Evolutionary conservation across 2,888 invertebrate species (phyloP), one percentile per base, ranked within the genome.

Genomic region (Taphrorychus bicolor): DNA sequence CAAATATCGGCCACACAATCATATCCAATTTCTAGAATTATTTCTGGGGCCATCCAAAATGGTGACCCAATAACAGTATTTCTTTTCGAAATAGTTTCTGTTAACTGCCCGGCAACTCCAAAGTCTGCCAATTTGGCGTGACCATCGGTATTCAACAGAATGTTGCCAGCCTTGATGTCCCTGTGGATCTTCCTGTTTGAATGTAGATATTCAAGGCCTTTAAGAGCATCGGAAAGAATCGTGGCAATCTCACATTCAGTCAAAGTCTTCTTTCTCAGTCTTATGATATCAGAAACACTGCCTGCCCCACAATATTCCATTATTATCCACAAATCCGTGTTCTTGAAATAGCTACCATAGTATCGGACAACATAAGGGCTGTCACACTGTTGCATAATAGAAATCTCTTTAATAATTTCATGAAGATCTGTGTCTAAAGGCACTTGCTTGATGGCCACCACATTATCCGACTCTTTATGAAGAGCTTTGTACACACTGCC

Each of bases 261-360:
- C 52, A 77, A 66, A 18, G 74, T 74, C 61, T 98, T 98, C 84
- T 98, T 97, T 41, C 98, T 87, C 75, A 98, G 85, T 81, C 97
- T 88, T 95, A 99, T 99, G 72, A 99, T 98, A 82, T 99, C 99
- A 0, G 97, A 98, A 7, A 99, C 98, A 45, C 98, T 98, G 14
- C 99, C 99, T 54, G 98, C 99, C 22, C 98, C 98, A 82, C 99
- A 99, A 83, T 98, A 99, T 81, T 99, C 99, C 99, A 99, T 99
- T 66, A 99, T 98, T 82, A 99, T 99, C 97, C 98, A 99, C 75
- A 99, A 85, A 85, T 99, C 98, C 58, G 97, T 97, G 83, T 98
- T 97, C 83, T 97, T 97, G 86, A 99, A 99, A 84, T 98, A 99
- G 83, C 97, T 97, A 79, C 99, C 99, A 84, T 98, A 99, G 83